A percentile compares a stretch with the other conserved stretches of the same genome.
These are phyloP conservation scores for Natator depressus DNA, from an alignment of 2,113 vertebrate genomes.

Conservation along the genomic window DNA sequence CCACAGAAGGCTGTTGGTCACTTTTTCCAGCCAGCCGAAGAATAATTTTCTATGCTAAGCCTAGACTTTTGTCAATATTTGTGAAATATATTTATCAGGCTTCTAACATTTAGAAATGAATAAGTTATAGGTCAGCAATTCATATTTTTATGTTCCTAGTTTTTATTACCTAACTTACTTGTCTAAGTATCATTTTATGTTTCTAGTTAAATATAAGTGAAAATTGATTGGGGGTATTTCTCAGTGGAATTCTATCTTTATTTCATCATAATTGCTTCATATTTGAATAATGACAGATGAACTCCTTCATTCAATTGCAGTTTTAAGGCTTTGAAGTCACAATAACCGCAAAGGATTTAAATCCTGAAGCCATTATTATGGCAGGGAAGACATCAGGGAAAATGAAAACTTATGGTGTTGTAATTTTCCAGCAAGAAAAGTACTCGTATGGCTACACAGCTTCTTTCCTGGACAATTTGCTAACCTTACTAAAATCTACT, in stretches of 20 bases:
- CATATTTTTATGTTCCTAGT: conserved; percentile 68
- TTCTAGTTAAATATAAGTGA: conserved; percentile 83
- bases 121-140: conserved; percentile 76
- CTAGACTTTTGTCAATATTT: conserved; percentile 70
- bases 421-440: conserved; percentile 71
- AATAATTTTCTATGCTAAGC: conserved; percentile 21
- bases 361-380: conserved; percentile 79
- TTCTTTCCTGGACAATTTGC: conserved; percentile 38
- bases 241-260: conserved; percentile 85
- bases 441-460: conserved; percentile 24
- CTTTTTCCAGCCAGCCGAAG: not conserved
- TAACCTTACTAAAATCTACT: conserved; percentile 29
- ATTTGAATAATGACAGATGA: conserved; percentile 87
- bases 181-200: conserved; percentile 79
- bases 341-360: conserved; percentile 82
- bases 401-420: conserved; percentile 75
- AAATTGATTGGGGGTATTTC: conserved; percentile 81
- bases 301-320: conserved; percentile 79
- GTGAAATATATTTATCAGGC: conserved; percentile 69
- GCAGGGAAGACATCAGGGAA: conserved; percentile 74
- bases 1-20: not conserved
- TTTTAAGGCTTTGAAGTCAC: conserved; percentile 83
- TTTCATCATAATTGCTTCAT: conserved; percentile 86
- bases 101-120: conserved; percentile 59
- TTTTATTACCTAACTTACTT: conserved; percentile 79